A percentile compares a stretch with the other conserved stretches of the same genome.
phyloP scores from a whole-genome alignment of 2,888 invertebrate species.

The Archips crataeganus region DNA sequence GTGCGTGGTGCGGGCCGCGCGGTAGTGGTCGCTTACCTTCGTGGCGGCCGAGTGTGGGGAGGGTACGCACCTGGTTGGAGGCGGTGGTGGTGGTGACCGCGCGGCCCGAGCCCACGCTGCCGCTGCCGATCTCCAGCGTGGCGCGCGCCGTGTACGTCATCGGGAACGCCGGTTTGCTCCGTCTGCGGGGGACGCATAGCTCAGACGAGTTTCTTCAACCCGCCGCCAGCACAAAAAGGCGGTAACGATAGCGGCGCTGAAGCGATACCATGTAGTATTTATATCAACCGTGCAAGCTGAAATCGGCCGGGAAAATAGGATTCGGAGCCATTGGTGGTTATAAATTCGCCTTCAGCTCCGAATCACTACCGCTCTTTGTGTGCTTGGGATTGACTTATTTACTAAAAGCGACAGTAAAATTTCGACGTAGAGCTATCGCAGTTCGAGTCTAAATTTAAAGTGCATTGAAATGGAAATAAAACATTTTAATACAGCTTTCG shows the following conservation, averaged over 20 bases:
- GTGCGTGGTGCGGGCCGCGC: slow-evolving; percentile 42
- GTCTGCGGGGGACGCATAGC: slow-evolving; percentile 59
- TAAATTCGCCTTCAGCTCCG: background rate
- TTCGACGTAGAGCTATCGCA: background rate
- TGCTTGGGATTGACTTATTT: background rate
- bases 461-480: background rate
- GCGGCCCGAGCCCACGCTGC: slow-evolving; percentile 81
- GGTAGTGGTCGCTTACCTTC: slow-evolving; percentile 25
- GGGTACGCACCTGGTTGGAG: slow-evolving; percentile 82
- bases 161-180: slow-evolving; percentile 79
- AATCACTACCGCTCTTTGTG: background rate
- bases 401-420: background rate
- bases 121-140: slow-evolving; percentile 83
- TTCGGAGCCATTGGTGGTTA: background rate
- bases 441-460: background rate
- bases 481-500: background rate
- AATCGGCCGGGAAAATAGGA: no score
- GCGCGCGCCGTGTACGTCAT: slow-evolving; percentile 84
- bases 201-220: background rate
- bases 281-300: no score
- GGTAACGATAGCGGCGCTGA: background rate
- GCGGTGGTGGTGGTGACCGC: slow-evolving; percentile 83
- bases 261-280: no score
- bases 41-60: slow-evolving; percentile 25
- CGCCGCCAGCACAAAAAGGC: background rate